Base-by-base conservation (phyloP, 2,797 vertebrate genomes). In the Chelon auratus region DNA sequence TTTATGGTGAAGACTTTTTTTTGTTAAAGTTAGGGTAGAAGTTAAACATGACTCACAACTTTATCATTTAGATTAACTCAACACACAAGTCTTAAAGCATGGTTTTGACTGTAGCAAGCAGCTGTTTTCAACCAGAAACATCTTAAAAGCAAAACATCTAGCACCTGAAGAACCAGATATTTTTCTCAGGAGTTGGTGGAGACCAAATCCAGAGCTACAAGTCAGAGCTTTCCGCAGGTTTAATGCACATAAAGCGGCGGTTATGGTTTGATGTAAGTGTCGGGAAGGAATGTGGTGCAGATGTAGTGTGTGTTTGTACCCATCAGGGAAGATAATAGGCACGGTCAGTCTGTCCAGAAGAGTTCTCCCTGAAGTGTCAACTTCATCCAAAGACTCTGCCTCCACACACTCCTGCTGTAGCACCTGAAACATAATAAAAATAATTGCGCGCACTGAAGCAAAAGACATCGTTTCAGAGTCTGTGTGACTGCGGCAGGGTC, bases 291-390 rank as follows among this genome's bases (percentile, higher is more conserved):
- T 52, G 22, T 22, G 12, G 22, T 12, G 12, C 9, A 42, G 13
- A 42, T 12, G 18, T 33, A 51, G 40, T 43, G 65, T 36, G 30
- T 59, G 5, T 33, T 9, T 56, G 0, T 95, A 99, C 98, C 98
- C 97, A 82, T 99, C 98, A 0, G 98, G 97, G 91, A 98, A 99
- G 92, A 99, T 94, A 65, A 99, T 95, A 26, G 98, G 96, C 75
- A 97, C 92, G 54, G 96, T 96, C 84, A 99, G 93, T 91, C 97
- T 95, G 91, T 99, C 98, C 93, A 99, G 92, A 82, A 99, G 93
- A 11, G 94, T 94, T 91, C 97, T 98, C 54, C 97, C 98, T 77
- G 96, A 93, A 36, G 94, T 91, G 91, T 98, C 97, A 18, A 96
- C 96, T 78, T 99, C 97, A 88, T 98, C 96, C 92, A 96, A 95